A percentile compares a stretch with the other conserved stretches of the same genome.
Conservation (phyloP, 1,140 invertebrate species). For the Acyrthosiphon pisum region DNA sequence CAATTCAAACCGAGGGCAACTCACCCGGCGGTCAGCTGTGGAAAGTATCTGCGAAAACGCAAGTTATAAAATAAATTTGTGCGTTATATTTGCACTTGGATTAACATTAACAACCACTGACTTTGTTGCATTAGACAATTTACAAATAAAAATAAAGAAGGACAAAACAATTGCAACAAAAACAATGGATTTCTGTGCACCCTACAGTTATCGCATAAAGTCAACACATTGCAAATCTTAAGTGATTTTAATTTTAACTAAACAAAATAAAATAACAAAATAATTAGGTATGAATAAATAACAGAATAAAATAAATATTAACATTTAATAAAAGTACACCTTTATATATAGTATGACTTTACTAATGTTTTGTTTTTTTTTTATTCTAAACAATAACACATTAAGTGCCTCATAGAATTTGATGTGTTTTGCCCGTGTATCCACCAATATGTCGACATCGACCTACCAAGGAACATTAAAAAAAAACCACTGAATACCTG, state of each 20-base stretch:
- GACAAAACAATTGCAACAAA: conserved; percentile 54
- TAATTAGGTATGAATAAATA: not conserved
- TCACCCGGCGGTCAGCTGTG: conserved; percentile 60
- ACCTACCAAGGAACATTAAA: not conserved
- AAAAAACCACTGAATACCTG: not conserved
- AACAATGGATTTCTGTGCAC: conserved; percentile 53
- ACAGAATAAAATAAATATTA: conserved; percentile 13
- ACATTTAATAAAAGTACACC: conserved; percentile 4
- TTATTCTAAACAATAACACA: not conserved
- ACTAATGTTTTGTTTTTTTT: not conserved
- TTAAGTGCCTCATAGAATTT: not conserved
- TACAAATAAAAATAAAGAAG: conserved; percentile 53
- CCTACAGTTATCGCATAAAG: conserved; percentile 52
- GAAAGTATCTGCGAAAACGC: conserved; percentile 62
- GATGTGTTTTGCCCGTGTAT: not conserved
- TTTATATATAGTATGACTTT: not conserved
- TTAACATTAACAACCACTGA: conserved; percentile 55
- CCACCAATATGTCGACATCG: no score
- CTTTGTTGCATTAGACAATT: conserved; percentile 54
- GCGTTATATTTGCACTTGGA: conserved; percentile 37
- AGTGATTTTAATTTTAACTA: not conserved
- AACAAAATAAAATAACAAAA: not conserved
- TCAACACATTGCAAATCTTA: conserved; percentile 22
- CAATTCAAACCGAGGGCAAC: conserved; percentile 58
- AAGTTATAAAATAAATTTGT: conserved; percentile 61